Conservation (phyloP, 2,888 invertebrate species). For the Allacma fusca region DNA sequence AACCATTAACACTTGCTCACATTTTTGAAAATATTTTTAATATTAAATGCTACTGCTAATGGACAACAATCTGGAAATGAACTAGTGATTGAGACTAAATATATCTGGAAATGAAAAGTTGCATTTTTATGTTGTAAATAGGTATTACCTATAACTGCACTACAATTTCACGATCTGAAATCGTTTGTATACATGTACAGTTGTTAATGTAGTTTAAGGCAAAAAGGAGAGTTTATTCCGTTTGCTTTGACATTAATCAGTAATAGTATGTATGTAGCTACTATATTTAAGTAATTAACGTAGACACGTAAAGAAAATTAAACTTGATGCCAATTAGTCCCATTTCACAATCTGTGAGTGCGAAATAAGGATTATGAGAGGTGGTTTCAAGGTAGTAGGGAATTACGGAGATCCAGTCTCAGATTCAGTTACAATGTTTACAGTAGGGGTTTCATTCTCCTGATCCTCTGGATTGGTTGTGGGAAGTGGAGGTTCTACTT, state of each 20-base stretch:
- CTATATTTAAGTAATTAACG: neutral
- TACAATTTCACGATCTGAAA: no score
- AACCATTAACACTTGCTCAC: no score
- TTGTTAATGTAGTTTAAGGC: slow-evolving; percentile 1
- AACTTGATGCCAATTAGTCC: neutral
- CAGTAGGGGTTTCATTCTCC: slow-evolving; percentile 26
- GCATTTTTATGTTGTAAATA: no score
- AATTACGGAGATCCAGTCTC: slow-evolving; percentile 37
- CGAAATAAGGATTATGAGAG: neutral
- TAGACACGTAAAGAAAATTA: no score
- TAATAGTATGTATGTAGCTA: neutral
- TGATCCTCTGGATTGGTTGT: slow-evolving; percentile 2
- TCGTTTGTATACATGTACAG: neutral
- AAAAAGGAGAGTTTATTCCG: neutral
- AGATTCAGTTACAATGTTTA: slow-evolving; percentile 34
- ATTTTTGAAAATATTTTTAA: no score
- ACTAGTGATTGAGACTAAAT: no score
- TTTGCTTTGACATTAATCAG: neutral
- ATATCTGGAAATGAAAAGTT: no score
- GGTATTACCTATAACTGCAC: no score
- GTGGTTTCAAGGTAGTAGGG: neutral
- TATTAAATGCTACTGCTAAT: no score
- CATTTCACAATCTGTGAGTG: neutral
- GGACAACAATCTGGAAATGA: no score
- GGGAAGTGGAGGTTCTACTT: neutral